Evolutionary conservation across 2,888 invertebrate species (phyloP), one percentile per base, ranked within the genome.

Genomic region (Chrysodeixis includens): DNA sequence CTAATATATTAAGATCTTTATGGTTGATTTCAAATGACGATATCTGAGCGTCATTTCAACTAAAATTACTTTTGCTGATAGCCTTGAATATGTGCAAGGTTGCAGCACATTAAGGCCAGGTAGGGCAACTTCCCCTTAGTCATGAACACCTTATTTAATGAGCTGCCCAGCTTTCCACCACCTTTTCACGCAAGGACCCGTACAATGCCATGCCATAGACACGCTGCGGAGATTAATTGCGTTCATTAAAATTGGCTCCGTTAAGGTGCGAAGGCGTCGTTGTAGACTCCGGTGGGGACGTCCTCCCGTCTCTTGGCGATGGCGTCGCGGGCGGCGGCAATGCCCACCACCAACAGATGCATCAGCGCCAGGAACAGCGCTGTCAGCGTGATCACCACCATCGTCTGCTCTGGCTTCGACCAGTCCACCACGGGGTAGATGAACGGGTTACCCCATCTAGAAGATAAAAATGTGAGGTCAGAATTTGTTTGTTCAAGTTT

Each of bases 341-440:
- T 82, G 18, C 95, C 91, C 70, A 96, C 97, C 7, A 96, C 93
- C 18, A 96, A 81, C 44, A 96, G 93, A 88, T 97, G 97, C 83
- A 97, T 95, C 61, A 97, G 85, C 1, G 96, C 95, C 12, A 97
- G 94, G 88, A 97, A 97, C 30, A 96, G 86, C 9, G 96, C 95
- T 9, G 97, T 97, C 46, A 97, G 96, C 0, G 96, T 91, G 75
- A 97, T 96, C 67, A 97, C 96, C 20, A 97, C 93, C 69, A 96
- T 88, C 4, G 97, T 96, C 77, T 94, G 94, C 56, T 96, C 93
- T 0, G 97, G 97, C 82, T 96, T 96, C 54, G 96, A 95, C 98
- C 98, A 98, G 92, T 98, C 96, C 78, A 98, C 95, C 72, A 98
- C 96, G 35, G 97, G 96, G 90, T 98, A 98, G 83, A 98, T 97